Percentiles rank a stretch among this genome's conserved stretches.
Evolutionary conservation across 2,113 vertebrate species (phyloP).

Genomic region (Castor canadensis): DNA sequence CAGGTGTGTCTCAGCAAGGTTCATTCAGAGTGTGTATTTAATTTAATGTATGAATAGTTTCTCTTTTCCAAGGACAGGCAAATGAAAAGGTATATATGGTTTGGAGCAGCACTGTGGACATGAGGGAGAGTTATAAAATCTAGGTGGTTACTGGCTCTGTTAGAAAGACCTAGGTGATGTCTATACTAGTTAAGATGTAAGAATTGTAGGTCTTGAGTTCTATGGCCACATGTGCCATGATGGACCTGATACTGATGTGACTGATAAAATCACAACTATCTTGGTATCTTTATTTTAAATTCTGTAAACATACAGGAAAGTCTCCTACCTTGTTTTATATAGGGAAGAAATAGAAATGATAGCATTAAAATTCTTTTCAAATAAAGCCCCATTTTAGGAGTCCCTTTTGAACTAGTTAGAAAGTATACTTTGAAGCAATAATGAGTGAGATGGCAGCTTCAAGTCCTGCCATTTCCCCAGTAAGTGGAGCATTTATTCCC

Average conservation of each 20-base stretch:
- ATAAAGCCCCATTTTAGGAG: not conserved
- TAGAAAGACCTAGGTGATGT: not conserved
- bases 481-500: constrained; percentile 27
- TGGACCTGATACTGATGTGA: not conserved
- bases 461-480: constrained; percentile 14
- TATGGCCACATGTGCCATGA: accelerated
- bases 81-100: accelerated
- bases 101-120: not conserved
- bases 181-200: not conserved
- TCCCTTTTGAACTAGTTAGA: constrained; percentile 33
- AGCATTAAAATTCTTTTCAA: constrained; percentile 1
- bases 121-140: not conserved
- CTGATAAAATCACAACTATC: not conserved
- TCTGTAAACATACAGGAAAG: not conserved
- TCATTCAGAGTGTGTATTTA: not conserved
- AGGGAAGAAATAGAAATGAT: not conserved
- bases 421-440: not conserved
- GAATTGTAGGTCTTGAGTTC: not conserved
- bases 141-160: too few species aligned
- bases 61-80: not conserved
- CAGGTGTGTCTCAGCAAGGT: not conserved
- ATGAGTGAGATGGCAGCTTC: not conserved
- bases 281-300: not conserved
- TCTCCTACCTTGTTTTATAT: not conserved
- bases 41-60: not conserved